Conservation (phyloP, 1,140 invertebrate species). For the Luehdorfia chinensis region DNA sequence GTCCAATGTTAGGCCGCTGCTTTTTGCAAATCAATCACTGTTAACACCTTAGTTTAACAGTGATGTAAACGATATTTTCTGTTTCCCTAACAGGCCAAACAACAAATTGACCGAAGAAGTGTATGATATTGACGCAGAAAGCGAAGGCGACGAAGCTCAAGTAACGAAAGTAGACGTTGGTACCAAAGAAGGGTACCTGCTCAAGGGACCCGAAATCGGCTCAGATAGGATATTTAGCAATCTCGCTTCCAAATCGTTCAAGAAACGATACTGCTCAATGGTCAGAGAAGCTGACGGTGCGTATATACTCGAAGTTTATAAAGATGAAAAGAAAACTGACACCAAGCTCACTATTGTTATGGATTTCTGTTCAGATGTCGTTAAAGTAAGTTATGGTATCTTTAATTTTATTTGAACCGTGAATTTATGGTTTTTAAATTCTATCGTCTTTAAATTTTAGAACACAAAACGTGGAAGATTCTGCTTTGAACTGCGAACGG, state of each 20-base stretch:
- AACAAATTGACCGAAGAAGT: conserved; percentile 86
- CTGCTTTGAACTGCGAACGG: conserved; percentile 93
- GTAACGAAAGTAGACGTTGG: conserved; percentile 82
- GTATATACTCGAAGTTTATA: conserved; percentile 93
- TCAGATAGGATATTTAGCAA: conserved; percentile 91
- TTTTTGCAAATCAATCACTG: no score
- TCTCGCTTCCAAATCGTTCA: conserved; percentile 93
- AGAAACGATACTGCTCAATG: conserved; percentile 92
- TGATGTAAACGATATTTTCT: not conserved
- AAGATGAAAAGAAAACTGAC: conserved; percentile 94
- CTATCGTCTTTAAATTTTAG: conserved; percentile 76
- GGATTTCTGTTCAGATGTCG: conserved; percentile 93
- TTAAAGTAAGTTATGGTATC: conserved; percentile 85
- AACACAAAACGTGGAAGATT: conserved; percentile 90
- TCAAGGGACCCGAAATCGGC: conserved; percentile 92
- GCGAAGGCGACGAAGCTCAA: conserved; percentile 87
- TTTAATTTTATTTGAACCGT: conserved; percentile 12
- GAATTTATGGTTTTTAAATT: no score
- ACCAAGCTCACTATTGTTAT: conserved; percentile 94
- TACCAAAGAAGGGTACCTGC: conserved; percentile 92
- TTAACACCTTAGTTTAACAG: no score
- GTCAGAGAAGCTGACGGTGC: conserved; percentile 93
- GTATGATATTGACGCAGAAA: conserved; percentile 92
- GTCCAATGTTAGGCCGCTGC: no score
- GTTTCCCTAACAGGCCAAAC: conserved; percentile 71